Evolutionary conservation across 2,888 invertebrate species (phyloP), one percentile per base, ranked within the genome.

Genomic region (Acleris holmiana): DNA sequence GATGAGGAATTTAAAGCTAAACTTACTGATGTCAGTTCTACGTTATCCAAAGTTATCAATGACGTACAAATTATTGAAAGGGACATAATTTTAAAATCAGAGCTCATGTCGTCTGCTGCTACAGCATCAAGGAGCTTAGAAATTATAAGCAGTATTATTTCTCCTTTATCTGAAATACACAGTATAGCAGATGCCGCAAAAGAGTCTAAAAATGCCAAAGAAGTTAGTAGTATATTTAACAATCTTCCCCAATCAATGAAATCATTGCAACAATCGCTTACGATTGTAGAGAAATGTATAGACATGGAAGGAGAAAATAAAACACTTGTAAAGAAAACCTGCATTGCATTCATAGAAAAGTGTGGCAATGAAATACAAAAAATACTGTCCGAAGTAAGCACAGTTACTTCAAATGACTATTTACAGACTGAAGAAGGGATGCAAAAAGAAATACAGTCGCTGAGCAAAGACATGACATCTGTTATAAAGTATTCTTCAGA

Each of bases 261-360:
- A 71, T 89, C 93, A 35, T 82, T 96, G 21, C 95, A 95, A 74
- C 94, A 94, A 72, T 94, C 94, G 23, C 78, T 96, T 5, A 93
- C 94, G 18, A 93, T 95, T 1, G 93, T 96, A 44, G 94, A 95
- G 79, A 95, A 95, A 78, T 95, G 96, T 75, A 93, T 95, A 44
- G 95, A 94, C 73, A 93, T 95, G 70, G 95, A 95, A 80, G 94
- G 94, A 71, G 94, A 94, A 44, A 95, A 94, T 13, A 94, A 94
- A 61, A 95, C 95, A 0, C 83, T 96, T 8, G 95, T 95, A 1
- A 95, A 95, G 76, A 93, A 94, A 76, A 95, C 95, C 0, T 95
- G 95, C 78, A 93, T 94, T 15, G 94, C 94, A 71, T 93, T 95
- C 66, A 87, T 96, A 62, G 94, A 95, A 72, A 94, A 90, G 23